These are phyloP conservation scores for Triops longicaudatus DNA, from an alignment of 1,140 invertebrate species.

Conservation along the genomic window DNA sequence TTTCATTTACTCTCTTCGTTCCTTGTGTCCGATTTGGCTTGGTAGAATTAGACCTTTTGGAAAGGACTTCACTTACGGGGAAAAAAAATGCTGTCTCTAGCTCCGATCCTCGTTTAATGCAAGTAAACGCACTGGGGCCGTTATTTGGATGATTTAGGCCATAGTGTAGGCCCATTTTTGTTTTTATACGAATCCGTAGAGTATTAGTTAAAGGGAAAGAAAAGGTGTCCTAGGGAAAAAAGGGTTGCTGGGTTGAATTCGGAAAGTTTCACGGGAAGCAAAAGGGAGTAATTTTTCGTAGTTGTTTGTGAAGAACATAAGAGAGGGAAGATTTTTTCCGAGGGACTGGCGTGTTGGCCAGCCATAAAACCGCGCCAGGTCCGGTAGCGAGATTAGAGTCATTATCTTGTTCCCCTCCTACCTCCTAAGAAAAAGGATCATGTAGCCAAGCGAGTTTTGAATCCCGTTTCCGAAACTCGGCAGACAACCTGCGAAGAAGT, in stretches of 20 bases:
- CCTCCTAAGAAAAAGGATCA: neutral
- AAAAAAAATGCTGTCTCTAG: no score
- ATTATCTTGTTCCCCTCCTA: slow-evolving; percentile 7
- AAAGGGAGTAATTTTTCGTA: neutral
- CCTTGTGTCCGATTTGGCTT: no score
- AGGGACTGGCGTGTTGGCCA: neutral
- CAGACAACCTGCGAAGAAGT: neutral
- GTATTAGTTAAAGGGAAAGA: neutral
- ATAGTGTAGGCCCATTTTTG: neutral
- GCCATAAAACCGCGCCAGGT: slow-evolving; percentile 13
- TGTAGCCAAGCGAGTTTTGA: neutral
- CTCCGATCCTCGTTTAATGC: no score
- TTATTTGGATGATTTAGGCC: no score
- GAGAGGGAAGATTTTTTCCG: neutral
- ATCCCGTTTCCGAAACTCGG: slow-evolving; percentile 1
- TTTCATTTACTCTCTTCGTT: neutral
- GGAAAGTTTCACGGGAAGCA: neutral
- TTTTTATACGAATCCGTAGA: neutral
- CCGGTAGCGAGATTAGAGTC: slow-evolving; percentile 14
- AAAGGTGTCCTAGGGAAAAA: neutral
- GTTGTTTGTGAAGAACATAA: neutral
- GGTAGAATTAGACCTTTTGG: no score
- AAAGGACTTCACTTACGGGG: no score
- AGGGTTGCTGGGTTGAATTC: neutral
- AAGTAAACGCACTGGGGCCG: no score